Conservation (phyloP, 2,888 invertebrate genomes). For the Pocota personata region DNA sequence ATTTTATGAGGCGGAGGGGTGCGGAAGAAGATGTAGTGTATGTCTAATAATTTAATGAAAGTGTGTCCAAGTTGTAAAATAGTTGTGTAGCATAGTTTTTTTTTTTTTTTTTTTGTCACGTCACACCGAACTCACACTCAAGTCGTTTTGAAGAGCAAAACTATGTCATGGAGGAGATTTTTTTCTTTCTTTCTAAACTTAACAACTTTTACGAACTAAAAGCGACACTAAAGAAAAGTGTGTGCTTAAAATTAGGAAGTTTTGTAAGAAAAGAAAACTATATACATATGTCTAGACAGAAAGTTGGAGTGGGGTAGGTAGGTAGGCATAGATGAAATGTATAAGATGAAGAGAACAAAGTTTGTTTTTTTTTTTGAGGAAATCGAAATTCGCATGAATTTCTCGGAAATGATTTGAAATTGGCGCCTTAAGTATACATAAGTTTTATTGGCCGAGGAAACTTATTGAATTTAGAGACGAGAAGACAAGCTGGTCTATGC, state of each 20-base stretch:
- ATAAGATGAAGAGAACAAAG: background rate
- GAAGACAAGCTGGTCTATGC: background rate
- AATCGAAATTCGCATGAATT: conserved; percentile 2
- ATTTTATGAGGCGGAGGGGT: conserved; percentile 12
- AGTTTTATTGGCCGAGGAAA: background rate
- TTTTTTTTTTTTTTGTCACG: background rate
- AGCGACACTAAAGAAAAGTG: background rate
- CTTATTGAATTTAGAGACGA: background rate
- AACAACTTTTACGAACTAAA: background rate
- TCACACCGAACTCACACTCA: background rate
- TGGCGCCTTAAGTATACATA: conserved; percentile 14
- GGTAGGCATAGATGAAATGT: too few relatives aligned
- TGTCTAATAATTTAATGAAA: conserved; percentile 59
- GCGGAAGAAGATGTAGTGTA: background rate
- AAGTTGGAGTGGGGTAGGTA: background rate
- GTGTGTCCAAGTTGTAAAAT: conserved; percentile 9
- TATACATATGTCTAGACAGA: conserved; percentile 5
- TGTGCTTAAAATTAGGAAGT: conserved; percentile 8
- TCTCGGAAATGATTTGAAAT: background rate
- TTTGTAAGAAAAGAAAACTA: background rate
- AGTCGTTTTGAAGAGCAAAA: background rate
- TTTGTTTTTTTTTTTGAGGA: background rate
- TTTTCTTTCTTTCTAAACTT: background rate
- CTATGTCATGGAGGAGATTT: background rate
- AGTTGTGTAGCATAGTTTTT: background rate